Evolutionary conservation across 2,888 invertebrate genomes (phyloP).

Genomic region (Papilio gigon): DNA sequence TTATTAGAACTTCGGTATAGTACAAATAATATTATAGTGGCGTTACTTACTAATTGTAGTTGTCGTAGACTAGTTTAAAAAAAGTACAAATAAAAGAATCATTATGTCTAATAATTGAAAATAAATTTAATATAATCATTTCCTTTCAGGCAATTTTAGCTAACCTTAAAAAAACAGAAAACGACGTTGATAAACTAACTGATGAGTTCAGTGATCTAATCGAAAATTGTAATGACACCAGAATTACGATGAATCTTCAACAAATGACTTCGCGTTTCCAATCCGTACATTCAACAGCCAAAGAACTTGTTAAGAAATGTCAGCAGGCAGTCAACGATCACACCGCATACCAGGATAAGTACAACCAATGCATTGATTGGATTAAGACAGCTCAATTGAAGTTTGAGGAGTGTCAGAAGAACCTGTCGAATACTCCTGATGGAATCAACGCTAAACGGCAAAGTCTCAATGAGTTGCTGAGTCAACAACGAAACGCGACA

Average conservation of each 20-base stretch:
- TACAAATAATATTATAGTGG: conserved; percentile 44
- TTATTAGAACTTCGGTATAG: conserved; percentile 29
- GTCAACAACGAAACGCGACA: conserved; percentile 88
- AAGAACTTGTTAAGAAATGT: conserved; percentile 95
- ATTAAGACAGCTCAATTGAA: conserved; percentile 88
- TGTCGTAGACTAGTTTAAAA: conserved; percentile 75
- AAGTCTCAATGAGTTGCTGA: conserved; percentile 87
- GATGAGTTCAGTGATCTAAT: conserved; percentile 93
- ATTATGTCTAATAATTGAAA: conserved; percentile 29
- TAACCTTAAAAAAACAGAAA: conserved; percentile 91
- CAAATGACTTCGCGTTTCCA: conserved; percentile 95
- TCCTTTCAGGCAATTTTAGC: conserved; percentile 86
- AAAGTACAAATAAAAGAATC: conserved; percentile 37
- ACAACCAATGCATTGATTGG: conserved; percentile 92
- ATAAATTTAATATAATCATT: conserved; percentile 31
- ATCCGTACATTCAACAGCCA: conserved; percentile 93
- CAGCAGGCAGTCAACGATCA: conserved; percentile 94
- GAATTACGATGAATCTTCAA: conserved; percentile 93
- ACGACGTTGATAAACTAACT: conserved; percentile 92
- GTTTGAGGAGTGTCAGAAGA: conserved; percentile 85
- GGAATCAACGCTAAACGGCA: conserved; percentile 87
- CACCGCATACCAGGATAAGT: conserved; percentile 89
- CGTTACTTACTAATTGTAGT: conserved; percentile 74
- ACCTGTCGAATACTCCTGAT: conserved; percentile 85
- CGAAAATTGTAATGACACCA: conserved; percentile 92